Evolutionary conservation across 2,113 vertebrate species (phyloP), one percentile per base, ranked within the genome.

Genomic region (Oryzias woworae): DNA sequence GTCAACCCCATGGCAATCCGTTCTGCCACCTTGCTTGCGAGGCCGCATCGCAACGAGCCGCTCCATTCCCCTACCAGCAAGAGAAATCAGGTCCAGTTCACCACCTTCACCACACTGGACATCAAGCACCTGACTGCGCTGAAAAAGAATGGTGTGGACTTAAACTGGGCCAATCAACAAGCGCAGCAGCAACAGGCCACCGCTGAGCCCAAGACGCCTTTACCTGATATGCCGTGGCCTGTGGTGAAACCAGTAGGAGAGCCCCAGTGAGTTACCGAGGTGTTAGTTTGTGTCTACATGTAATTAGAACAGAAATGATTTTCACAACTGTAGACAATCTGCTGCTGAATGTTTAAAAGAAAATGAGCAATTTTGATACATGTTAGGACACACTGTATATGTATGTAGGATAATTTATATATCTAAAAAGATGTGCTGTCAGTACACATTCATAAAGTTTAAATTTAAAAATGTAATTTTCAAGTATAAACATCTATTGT

Each of bases 61-160:
- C 86, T 95, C 0, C n/a, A 95, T 14, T 98, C 96, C n/a, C 96
- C 96, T 14, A 98, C 97, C 85, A 98, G 96, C 6, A 98, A 96
- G 84, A 90, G 97, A 73, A 98, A 97, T 92, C 93, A 96, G 75
- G 97, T 99, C 42, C 96, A 95, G 59, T 98, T 98, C 69, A 96
- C 95, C 78, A 98, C 97, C 13, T 98, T 98, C 76, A 94, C 95
- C 14, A 93, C 91, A 0, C 80, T 93, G 53, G 92, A 93, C 92
- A 76, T 90, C 80, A 14, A 95, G 91, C 5, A 94, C 87, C 18
- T 92, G 90, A 23, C 89, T 59, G 75, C 92, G 2, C 58, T 92
- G 23, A 90, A 91, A 82, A 89, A 90, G 5, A 90, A 92, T 0
- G 93, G 94, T 22, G 90, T 93, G n/a, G 92, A 94, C 57, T 86